These are phyloP conservation scores for Aphidius colemani DNA, from an alignment of 2,888 invertebrate species.

Conservation along the genomic window DNA sequence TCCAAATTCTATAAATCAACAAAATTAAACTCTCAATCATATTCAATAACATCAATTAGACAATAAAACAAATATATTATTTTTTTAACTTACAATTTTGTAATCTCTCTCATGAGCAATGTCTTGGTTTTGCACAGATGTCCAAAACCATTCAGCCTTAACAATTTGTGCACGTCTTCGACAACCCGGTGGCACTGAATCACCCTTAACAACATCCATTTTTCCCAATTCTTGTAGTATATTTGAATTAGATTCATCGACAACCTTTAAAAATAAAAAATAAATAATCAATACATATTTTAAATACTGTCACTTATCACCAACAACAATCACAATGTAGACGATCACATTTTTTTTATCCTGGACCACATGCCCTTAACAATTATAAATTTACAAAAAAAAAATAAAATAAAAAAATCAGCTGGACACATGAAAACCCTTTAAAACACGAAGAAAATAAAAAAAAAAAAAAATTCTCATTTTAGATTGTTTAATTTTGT, in stretches of 20 bases:
- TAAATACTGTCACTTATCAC: not conserved
- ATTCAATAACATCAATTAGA: not conserved
- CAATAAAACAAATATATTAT: not conserved
- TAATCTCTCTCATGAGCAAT: constrained; percentile 91
- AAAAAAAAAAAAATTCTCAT: constrained; percentile 45
- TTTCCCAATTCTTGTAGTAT: constrained; percentile 74
- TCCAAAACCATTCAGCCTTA: constrained; percentile 98
- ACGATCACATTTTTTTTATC: not conserved
- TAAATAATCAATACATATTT: not conserved
- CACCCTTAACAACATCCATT: constrained; percentile 32
- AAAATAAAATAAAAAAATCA: too few relatives aligned
- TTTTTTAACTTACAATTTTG: constrained; percentile 71
- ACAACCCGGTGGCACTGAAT: too few relatives aligned
- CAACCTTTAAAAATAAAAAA: constrained; percentile 66
- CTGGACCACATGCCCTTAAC: too few relatives aligned
- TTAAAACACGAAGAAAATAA: constrained; percentile 8
- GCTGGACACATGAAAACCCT: too few relatives aligned
- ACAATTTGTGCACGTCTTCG: constrained; percentile 71
- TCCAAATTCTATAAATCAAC: constrained; percentile 60
- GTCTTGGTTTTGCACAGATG: constrained; percentile 93
- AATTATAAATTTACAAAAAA: too few relatives aligned
- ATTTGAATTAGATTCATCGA: constrained; percentile 78
- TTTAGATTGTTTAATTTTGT: constrained; percentile 36
- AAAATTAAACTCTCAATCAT: constrained; percentile 12
- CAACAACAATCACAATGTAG: not conserved